These are phyloP conservation scores for Elephantulus edwardii DNA, from an alignment of 2,113 vertebrate genomes.

Conservation along the genomic window DNA sequence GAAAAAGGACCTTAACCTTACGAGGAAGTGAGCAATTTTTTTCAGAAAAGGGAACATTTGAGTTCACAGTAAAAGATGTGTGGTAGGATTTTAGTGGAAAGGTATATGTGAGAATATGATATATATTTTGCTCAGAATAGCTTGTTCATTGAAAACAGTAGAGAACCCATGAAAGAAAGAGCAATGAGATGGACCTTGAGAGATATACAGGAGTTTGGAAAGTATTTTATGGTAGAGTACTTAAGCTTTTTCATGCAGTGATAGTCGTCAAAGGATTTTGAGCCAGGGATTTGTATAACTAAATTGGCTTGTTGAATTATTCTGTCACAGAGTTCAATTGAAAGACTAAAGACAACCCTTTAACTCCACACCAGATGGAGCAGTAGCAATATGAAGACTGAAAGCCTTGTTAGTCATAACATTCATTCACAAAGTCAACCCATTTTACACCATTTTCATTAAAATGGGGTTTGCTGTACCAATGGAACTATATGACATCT, in stretches of 20 bases:
- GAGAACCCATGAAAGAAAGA: neutral
- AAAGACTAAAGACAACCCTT: neutral
- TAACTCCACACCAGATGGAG: constrained; percentile 34
- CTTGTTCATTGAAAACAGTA: constrained; percentile 10
- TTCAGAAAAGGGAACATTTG: constrained; percentile 10
- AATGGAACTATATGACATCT: neutral
- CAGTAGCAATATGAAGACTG: neutral
- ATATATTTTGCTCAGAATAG: constrained; percentile 19
- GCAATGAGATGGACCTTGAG: neutral
- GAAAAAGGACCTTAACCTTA: neutral
- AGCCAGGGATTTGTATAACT: neutral
- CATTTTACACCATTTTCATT: constrained; percentile 10
- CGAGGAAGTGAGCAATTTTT: constrained; percentile 1
- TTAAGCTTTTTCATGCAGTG: constrained; percentile 9
- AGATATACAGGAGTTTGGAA: neutral
- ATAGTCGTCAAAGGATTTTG: constrained; percentile 32
- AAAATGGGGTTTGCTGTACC: constrained; percentile 11
- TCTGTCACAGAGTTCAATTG: neutral
- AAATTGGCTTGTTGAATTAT: neutral
- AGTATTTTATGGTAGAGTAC: constrained; percentile 7
- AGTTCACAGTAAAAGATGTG: neutral
- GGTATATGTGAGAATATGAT: neutral
- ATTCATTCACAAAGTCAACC: neutral
- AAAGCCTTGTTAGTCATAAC: constrained; percentile 37
- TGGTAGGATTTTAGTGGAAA: constrained; percentile 1